Conservation (phyloP, 2,113 vertebrate genomes). For the Pterocles orientalis region DNA sequence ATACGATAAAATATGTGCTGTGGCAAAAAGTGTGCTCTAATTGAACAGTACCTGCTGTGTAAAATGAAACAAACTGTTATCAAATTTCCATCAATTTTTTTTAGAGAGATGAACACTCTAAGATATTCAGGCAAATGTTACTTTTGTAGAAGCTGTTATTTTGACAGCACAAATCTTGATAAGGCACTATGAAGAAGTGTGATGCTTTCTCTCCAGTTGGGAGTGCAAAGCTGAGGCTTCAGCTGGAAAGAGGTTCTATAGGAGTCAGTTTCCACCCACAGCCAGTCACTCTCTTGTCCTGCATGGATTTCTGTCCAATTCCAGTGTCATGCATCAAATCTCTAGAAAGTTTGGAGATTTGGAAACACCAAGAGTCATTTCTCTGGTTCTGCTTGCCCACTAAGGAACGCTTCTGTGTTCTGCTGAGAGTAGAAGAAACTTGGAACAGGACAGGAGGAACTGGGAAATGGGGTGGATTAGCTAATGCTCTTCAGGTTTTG, state of each 20-base stretch:
- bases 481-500: neutral
- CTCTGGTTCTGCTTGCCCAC: neutral
- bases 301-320: neutral
- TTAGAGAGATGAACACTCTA: neutral
- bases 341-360: neutral
- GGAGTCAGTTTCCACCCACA: neutral
- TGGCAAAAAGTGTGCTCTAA: conserved; percentile 32
- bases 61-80: conserved; percentile 60
- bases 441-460: neutral
- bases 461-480: neutral
- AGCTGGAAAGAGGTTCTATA: neutral
- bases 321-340: neutral
- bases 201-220: neutral
- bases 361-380: neutral
- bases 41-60: conserved; percentile 46
- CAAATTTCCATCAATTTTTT: neutral
- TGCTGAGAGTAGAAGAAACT: neutral
- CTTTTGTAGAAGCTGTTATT: conserved; percentile 54
- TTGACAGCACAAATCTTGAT: conserved; percentile 33
- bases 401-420: neutral
- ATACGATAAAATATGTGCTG: conserved; percentile 40
- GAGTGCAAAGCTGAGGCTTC: neutral
- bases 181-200: neutral
- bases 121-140: conserved; percentile 19
- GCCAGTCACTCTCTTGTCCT: neutral